Percentiles rank a stretch among this genome's conserved stretches.
Evolutionary conservation across 2,888 invertebrate genomes (phyloP).

Genomic region (Aphelenchoides bicaudatus): DNA sequence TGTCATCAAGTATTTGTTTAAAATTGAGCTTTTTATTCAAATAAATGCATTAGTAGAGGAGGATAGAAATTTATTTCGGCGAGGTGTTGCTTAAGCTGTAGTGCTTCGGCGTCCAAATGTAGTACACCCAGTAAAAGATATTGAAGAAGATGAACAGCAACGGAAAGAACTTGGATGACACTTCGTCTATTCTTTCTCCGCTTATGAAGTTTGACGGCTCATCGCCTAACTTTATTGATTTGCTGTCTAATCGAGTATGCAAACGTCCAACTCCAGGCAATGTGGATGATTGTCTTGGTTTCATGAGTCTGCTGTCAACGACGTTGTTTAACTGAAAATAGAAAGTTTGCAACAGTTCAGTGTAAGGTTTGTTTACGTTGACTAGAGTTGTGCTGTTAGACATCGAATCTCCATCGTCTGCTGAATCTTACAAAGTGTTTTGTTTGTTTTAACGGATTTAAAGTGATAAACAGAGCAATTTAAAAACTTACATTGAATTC

Average conservation of each 20-base stretch:
- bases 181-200: slow-evolving; percentile 58
- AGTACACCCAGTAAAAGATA: slow-evolving; percentile 60
- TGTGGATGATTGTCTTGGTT: neutral
- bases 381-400: slow-evolving; percentile 13
- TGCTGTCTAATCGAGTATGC: slow-evolving; percentile 15
- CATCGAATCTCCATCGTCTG: neutral
- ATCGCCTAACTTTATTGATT: slow-evolving; percentile 4
- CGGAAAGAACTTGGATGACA: slow-evolving; percentile 57
- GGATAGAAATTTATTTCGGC: too few relatives aligned
- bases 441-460: neutral
- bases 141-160: slow-evolving; percentile 59
- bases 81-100: neutral
- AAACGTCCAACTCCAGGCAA: neutral
- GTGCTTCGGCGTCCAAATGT: slow-evolving; percentile 45
- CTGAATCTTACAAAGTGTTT: neutral
- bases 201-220: slow-evolving; percentile 32
- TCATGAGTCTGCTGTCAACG: slow-evolving; percentile 2
- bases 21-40: too few relatives aligned
- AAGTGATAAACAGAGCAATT: too few relatives aligned
- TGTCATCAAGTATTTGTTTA: too few relatives aligned
- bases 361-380: slow-evolving; percentile 9
- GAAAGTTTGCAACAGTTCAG: too few relatives aligned
- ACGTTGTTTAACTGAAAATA: too few relatives aligned
- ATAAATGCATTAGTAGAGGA: too few relatives aligned
- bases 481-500: slow-evolving; percentile 18